A percentile compares a stretch with the other conserved stretches of the same genome.
Conservation (phyloP, 2,888 invertebrate genomes). For the Magallana nippona region DNA sequence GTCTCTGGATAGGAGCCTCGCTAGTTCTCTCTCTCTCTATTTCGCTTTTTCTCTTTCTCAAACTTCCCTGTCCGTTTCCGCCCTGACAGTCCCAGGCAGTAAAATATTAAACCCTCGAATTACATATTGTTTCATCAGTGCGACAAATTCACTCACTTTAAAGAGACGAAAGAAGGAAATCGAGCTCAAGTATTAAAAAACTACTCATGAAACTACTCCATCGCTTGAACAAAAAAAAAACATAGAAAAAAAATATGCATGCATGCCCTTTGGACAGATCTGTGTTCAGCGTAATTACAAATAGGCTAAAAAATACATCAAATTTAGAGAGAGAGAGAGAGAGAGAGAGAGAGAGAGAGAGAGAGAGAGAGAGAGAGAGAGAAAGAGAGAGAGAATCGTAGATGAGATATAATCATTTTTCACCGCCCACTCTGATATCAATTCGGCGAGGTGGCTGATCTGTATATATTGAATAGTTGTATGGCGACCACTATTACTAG, state of each 20-base stretch:
- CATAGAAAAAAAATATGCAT: no score
- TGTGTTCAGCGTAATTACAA: no score
- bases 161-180: conserved; percentile 31
- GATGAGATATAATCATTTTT: no score
- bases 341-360: conserved; percentile 41
- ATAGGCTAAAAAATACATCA: no score
- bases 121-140: background rate
- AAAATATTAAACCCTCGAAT: background rate
- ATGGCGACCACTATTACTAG: no score
- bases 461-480: no score
- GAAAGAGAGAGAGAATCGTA: conserved; percentile 30
- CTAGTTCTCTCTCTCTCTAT: background rate
- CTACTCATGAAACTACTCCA: no score
- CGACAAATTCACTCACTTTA: background rate
- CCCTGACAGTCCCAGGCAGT: background rate
- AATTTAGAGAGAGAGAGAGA: background rate
- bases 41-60: background rate
- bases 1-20: background rate
- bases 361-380: conserved; percentile 43
- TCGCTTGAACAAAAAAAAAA: no score
- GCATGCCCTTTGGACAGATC: no score
- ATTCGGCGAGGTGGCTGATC: no score
- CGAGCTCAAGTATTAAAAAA: conserved; percentile 5
- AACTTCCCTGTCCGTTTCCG: background rate
- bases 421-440: no score